Percentiles rank a stretch among this genome's conserved stretches.
phyloP scores from a whole-genome alignment of 2,888 invertebrate species.

The Drosophila flavopinicola region DNA sequence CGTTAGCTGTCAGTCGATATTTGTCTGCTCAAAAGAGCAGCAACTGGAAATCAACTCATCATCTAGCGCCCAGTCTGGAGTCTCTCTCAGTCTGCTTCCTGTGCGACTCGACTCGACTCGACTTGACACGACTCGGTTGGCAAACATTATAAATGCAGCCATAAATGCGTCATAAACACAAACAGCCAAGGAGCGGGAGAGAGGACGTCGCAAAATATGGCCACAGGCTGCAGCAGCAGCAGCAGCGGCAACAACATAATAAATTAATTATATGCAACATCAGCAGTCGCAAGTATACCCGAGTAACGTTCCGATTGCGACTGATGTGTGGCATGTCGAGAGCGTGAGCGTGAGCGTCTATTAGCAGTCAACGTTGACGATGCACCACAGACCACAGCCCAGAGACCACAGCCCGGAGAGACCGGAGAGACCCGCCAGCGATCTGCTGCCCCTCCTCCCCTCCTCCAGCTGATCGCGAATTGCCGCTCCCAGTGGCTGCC shows the following conservation, averaged over 20 bases:
- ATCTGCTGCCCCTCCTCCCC: constrained; percentile 33
- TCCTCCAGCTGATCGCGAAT: constrained; percentile 28
- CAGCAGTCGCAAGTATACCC: constrained; percentile 52
- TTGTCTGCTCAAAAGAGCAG: constrained; percentile 25
- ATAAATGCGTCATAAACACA: constrained; percentile 68
- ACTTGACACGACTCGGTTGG: constrained; percentile 24
- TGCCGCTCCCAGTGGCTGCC: constrained; percentile 41
- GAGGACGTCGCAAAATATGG: constrained; percentile 51
- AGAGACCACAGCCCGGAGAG: neutral
- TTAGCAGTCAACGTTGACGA: constrained; percentile 74
- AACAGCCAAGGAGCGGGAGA: constrained; percentile 18
- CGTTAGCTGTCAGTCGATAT: constrained; percentile 18
- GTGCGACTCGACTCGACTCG: constrained; percentile 36
- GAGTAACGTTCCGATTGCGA: constrained; percentile 24
- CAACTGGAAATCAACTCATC: constrained; percentile 46
- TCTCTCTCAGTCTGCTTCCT: constrained; percentile 50
- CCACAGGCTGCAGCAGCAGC: constrained; percentile 66
- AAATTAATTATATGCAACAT: constrained; percentile 81
- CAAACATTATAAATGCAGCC: constrained; percentile 68
- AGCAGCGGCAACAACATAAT: constrained; percentile 74
- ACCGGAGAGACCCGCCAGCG: constrained; percentile 17
- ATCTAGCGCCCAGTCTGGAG: neutral
- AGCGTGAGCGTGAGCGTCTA: constrained; percentile 70
- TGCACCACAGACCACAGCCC: constrained; percentile 3
- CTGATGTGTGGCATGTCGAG: constrained; percentile 72